Evolutionary conservation across 2,113 vertebrate genomes (phyloP).

Genomic region (Phaethornis superciliosus): DNA sequence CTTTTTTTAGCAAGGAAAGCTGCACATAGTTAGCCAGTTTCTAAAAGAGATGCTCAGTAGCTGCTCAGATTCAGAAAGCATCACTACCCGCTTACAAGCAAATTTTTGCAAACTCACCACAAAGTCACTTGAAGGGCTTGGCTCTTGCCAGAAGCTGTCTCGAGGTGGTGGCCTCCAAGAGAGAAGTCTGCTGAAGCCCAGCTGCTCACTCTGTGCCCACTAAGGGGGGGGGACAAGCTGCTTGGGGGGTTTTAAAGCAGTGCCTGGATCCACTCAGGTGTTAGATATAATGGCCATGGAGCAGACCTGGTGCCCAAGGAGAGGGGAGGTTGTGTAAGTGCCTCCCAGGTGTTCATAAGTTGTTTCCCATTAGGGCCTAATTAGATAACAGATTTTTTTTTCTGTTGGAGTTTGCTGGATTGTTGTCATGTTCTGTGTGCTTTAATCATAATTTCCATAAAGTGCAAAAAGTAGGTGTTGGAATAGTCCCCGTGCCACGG

Average conservation of each 20-base stretch:
- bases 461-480: neutral
- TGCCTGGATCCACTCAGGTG: neutral
- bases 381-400: neutral
- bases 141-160: too few relatives aligned
- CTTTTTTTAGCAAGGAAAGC: neutral
- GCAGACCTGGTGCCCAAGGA: neutral
- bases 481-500: neutral
- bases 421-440: fast-evolving
- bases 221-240: fast-evolving
- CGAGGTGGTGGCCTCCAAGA: fast-evolving
- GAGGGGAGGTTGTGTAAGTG: neutral
- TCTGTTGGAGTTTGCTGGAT: neutral
- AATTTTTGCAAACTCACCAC: neutral
- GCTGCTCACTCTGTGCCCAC: neutral
- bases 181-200: neutral
- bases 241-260: neutral
- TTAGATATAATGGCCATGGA: fast-evolving
- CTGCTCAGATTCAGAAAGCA: neutral
- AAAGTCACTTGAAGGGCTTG: fast-evolving
- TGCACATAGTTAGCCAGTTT: neutral
- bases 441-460: neutral
- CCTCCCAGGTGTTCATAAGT: neutral
- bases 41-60: neutral
- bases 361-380: neutral
- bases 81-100: fast-evolving